Conservation (phyloP, 1,140 invertebrate genomes). For the Holcopasites calliopsidis region DNA sequence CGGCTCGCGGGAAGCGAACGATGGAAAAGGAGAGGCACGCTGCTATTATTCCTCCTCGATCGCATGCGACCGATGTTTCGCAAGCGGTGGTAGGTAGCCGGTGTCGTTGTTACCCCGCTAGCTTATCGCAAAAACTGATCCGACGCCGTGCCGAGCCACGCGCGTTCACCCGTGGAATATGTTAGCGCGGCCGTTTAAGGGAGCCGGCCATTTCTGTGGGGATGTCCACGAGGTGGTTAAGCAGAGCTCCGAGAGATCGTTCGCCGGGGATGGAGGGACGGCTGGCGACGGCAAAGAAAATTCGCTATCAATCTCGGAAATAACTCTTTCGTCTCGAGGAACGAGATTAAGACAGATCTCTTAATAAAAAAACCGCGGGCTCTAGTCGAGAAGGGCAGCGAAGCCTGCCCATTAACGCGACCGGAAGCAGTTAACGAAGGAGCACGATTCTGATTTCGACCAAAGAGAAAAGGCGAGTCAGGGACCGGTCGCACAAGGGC, state of each 20-base stretch:
- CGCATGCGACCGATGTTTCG: conserved; percentile 33
- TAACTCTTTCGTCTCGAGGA: too few species aligned
- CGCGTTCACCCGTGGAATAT: conserved; percentile 52
- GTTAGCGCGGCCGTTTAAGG: conserved; percentile 55
- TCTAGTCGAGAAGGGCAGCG: too few species aligned
- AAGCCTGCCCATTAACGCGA: too few species aligned
- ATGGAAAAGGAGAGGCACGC: neutral
- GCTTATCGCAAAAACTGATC: conserved; percentile 66
- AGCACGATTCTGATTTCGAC: neutral
- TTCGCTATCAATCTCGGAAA: too few species aligned
- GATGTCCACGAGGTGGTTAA: too few species aligned
- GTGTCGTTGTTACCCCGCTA: conserved; percentile 62
- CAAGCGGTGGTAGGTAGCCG: conserved; percentile 29
- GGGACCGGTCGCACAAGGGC: too few species aligned
- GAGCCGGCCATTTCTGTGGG: neutral
- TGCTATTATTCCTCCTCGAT: conserved; percentile 22
- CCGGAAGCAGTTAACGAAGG: conserved; percentile 35
- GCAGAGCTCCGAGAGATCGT: too few species aligned
- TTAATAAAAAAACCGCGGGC: too few species aligned
- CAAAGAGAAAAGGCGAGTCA: neutral
- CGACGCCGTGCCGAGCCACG: conserved; percentile 47
- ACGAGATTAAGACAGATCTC: too few species aligned
- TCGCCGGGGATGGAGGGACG: too few species aligned
- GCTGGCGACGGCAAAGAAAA: too few species aligned
- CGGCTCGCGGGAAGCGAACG: neutral